These are phyloP conservation scores for Platycheirus rosarum DNA, from an alignment of 2,888 invertebrate genomes.

Conservation along the genomic window DNA sequence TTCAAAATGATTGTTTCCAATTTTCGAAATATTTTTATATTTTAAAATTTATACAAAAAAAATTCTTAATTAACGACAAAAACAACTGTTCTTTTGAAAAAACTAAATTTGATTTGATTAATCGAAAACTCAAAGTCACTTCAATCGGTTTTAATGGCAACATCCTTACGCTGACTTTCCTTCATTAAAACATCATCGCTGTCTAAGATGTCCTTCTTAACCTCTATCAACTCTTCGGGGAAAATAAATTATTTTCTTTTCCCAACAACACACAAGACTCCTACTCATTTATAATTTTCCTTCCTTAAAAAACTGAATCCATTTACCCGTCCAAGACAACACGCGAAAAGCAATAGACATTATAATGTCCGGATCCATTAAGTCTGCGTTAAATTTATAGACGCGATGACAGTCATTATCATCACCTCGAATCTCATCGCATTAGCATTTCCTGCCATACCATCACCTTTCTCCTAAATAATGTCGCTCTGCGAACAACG, in stretches of 20 bases:
- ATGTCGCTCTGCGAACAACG: not conserved
- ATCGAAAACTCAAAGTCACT: slow-evolving; percentile 1
- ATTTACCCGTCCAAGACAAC: slow-evolving; percentile 4
- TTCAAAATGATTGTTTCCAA: no score
- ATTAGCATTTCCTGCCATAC: slow-evolving; percentile 53
- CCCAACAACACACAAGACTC: slow-evolving; percentile 27
- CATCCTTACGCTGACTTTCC: not conserved
- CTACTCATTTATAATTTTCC: slow-evolving; percentile 35
- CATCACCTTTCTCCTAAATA: slow-evolving; percentile 18
- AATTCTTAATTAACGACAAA: no score
- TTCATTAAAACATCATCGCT: slow-evolving; percentile 10
- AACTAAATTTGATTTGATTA: not conserved
- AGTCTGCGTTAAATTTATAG: slow-evolving; percentile 58
- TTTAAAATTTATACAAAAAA: no score
- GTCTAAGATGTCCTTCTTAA: not conserved
- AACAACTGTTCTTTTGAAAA: no score
- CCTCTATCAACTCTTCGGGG: not conserved
- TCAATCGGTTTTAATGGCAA: not conserved
- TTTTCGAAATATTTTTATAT: no score
- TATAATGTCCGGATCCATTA: slow-evolving; percentile 71
- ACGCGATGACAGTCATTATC: slow-evolving; percentile 71
- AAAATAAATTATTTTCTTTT: slow-evolving; percentile 14
- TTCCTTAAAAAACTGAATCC: not conserved
- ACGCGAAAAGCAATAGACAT: slow-evolving; percentile 53
- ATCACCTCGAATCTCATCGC: slow-evolving; percentile 61